These are phyloP conservation scores for Lutjanus campechanus DNA, from an alignment of 2,797 vertebrate genomes.

Conservation along the genomic window DNA sequence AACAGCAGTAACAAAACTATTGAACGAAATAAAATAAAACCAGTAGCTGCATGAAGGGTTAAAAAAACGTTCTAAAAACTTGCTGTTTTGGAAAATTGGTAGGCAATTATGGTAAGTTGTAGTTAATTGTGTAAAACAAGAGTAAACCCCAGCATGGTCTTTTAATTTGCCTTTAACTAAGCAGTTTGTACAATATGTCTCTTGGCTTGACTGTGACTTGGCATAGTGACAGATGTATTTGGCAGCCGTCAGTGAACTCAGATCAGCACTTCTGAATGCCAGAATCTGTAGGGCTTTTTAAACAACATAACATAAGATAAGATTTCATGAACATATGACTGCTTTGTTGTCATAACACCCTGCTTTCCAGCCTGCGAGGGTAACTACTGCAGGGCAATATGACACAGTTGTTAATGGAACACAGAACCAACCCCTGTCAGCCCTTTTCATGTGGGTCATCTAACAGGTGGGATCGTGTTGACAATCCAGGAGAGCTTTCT, in stretches of 20 bases:
- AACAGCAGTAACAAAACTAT: background rate
- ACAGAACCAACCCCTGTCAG: constrained; percentile 22
- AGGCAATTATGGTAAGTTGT: background rate
- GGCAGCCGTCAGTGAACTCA: constrained; percentile 35
- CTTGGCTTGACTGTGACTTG: constrained; percentile 36
- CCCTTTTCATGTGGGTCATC: constrained; percentile 54
- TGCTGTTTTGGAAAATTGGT: constrained; percentile 4
- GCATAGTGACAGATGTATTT: constrained; percentile 22
- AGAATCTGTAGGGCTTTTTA: constrained; percentile 20
- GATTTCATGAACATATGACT: constrained; percentile 18
- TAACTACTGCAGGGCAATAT: constrained; percentile 13
- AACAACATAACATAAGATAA: constrained; percentile 20
- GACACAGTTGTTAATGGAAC: constrained; percentile 43
- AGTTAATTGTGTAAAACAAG: constrained; percentile 11
- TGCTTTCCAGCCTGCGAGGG: background rate
- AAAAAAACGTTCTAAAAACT: background rate
- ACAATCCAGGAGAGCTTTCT: constrained; percentile 51
- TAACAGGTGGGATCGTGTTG: constrained; percentile 56
- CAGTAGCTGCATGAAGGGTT: background rate
- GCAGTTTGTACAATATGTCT: constrained; percentile 18
- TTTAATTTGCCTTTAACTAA: constrained; percentile 27
- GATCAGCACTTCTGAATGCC: constrained; percentile 32
- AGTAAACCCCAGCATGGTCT: constrained; percentile 2
- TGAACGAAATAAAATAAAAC: no score
- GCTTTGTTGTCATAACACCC: background rate